Base-by-base conservation (phyloP, 2,797 vertebrate genomes). In the Sebastiscus tertius region DNA sequence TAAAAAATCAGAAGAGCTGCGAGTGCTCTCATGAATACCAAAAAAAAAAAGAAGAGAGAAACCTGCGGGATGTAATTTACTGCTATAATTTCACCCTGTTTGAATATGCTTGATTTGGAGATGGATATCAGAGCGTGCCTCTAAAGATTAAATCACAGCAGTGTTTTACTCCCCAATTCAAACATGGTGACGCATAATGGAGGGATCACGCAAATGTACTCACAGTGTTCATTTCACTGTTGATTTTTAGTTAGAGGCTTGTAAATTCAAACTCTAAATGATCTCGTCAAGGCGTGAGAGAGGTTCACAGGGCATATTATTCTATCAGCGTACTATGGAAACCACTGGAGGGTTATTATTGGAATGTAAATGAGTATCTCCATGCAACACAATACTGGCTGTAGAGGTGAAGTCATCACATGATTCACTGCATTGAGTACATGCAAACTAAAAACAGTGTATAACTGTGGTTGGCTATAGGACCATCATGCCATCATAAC, bases 31-130 rank as follows among this genome's bases (percentile, higher is more conserved):
- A 58, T 82, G 75, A 89, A 88, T 84, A 84, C 71, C 55, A 68
- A 73, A 60, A 65, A n/a, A 46, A 68, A 58, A 67, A 68, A 52
- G 8, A 24, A 11, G 27, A n/a, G 27, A 24, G 33, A 60, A 84
- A 84, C 85, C 78, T 66, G 68, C 18, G 24, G 81, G 77, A 86
- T 83, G 62, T 88, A 86, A 91, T 92, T 89, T 86, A 80, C 71
- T 63, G 69, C 77, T 70, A 62, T 88, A 78, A 87, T 92, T 89
- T 86, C 77, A 75, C 65, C 84, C 76, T 77, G 72, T 85, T 89
- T 89, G 77, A 90, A 91, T 87, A 84, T 80, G 79, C 87, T 88
- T 87, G 88, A 92, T 93, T 89, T 75, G 58, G 77, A 92, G 84
- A 92, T 90, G 83, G 88, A 90, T 92, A 87, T 89, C 77, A 69